A percentile compares a stretch with the other conserved stretches of the same genome.
Conservation (phyloP, 2,797 vertebrate species). For the Lithobates pipiens region DNA sequence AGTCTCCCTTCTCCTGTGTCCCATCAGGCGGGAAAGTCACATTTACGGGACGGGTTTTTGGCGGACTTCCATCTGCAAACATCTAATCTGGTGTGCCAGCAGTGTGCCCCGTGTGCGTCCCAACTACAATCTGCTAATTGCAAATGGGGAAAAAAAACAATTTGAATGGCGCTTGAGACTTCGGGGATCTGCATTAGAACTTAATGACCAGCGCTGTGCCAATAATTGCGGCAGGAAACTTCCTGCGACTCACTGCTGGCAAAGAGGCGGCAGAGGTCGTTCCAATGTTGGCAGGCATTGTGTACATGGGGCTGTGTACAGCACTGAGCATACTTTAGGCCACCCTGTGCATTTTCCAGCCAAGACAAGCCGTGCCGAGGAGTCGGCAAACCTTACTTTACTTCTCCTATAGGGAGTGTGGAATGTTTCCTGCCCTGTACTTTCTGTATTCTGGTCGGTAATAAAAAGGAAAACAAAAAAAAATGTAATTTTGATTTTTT, state of each 20-base stretch:
- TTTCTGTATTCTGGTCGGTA: too few species aligned
- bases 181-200: background rate
- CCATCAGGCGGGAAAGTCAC: too few species aligned
- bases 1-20: too few species aligned
- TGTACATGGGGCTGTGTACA: too few species aligned
- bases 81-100: background rate
- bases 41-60: too few species aligned
- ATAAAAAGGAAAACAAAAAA: too few species aligned
- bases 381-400: too few species aligned
- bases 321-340: background rate
- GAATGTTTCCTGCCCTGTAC: too few species aligned
- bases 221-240: background rate
- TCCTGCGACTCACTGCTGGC: background rate
- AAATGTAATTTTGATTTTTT: too few species aligned
- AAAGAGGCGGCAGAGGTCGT: background rate
- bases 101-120: too few species aligned
- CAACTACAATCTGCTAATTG: slow-evolving; percentile 27
- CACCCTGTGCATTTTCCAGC: background rate
- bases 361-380: background rate
- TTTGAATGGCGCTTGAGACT: background rate
- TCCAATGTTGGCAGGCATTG: too few species aligned
- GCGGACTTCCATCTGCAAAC: slow-evolving; percentile 1
- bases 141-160: slow-evolving; percentile 7
- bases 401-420: too few species aligned
- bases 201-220: background rate